Percentiles rank a stretch among this genome's conserved stretches.
Evolutionary conservation across 2,888 invertebrate species (phyloP).

Genomic region (Poecilobothrus nobilitatus): DNA sequence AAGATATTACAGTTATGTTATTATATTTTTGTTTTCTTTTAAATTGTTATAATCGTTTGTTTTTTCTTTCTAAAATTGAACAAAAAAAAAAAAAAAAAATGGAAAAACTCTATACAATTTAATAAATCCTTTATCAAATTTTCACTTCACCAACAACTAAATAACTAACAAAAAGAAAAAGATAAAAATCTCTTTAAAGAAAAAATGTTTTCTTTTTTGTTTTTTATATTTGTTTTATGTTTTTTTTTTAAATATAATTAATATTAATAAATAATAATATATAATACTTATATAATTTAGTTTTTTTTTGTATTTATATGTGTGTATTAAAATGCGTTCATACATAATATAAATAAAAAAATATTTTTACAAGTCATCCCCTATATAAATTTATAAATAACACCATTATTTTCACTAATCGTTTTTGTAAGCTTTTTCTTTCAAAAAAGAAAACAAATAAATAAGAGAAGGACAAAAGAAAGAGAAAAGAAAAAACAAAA

Average conservation of each 20-base stretch:
- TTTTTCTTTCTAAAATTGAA: neutral
- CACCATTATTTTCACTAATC: neutral
- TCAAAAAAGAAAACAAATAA: neutral
- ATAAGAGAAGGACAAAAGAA: too few species aligned
- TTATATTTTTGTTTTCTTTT: too few species aligned
- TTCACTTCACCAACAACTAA: neutral
- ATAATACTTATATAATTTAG: too few species aligned
- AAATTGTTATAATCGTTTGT: neutral
- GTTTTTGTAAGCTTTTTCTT: neutral
- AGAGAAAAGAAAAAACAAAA: neutral
- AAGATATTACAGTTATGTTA: neutral
- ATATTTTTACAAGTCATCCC: neutral
- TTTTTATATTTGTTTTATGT: too few species aligned
- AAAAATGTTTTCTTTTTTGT: neutral
- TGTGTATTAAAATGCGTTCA: neutral
- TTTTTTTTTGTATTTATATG: neutral
- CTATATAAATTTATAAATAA: neutral
- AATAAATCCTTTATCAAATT: neutral
- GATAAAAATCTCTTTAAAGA: neutral
- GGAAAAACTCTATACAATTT: neutral
- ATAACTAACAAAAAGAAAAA: neutral
- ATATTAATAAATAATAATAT: too few species aligned
- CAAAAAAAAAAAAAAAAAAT: neutral
- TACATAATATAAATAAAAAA: neutral
- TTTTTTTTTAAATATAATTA: neutral